Evolutionary conservation across 2,113 vertebrate species (phyloP), one percentile per base, ranked within the genome.

Genomic region (Oreocharis arfaki): DNA sequence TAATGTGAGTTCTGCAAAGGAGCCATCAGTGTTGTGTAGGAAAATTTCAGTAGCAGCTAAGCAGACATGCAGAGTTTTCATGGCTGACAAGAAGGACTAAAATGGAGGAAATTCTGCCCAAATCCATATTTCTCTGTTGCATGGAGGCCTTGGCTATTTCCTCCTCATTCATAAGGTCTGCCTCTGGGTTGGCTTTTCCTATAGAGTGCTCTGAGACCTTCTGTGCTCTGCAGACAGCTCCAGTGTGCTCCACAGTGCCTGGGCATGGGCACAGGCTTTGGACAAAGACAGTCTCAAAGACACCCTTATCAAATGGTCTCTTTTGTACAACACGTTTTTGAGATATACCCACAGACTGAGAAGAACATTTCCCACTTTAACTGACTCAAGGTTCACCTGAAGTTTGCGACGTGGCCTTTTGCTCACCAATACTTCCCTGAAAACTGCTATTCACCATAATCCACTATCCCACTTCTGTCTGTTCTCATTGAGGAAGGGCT

Each of bases 191-290:
- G 46, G 3, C 9, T 88, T 85, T 76, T 68, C 49, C 22, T 63
- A 4, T 35, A 49, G 19, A 69, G 23, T 3, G 5, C 27, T 78
- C 78, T 24, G 77, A 73, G 64, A 57, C 12, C 8, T 74, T 28
- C 46, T 52, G 41, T 56, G 30, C 27, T 55, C 57, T 6, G 3
- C 3, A 4, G 44, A 9, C 7, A 76, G 13, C 20, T 23, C 22
- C 26, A 18, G 21, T 3, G 32, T 59, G 8, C 16, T 70, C 12
- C 32, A 20, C 10, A 1, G 39, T 46, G 68, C 46, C 35, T n/a
- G 30, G 17, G 15, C 39, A 33, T 0, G 0, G 44, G 23, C 32
- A 37, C 13, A 23, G 35, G 17, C 17, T n/a, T 61, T 0, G 6
- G 42, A 24, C 0, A 0, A 44, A 44, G 65, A 49, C 49, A 50